Percentiles rank a stretch among this genome's conserved stretches.
These are phyloP conservation scores for Carcina quercana DNA, from an alignment of 2,888 invertebrate genomes.

Conservation along the genomic window DNA sequence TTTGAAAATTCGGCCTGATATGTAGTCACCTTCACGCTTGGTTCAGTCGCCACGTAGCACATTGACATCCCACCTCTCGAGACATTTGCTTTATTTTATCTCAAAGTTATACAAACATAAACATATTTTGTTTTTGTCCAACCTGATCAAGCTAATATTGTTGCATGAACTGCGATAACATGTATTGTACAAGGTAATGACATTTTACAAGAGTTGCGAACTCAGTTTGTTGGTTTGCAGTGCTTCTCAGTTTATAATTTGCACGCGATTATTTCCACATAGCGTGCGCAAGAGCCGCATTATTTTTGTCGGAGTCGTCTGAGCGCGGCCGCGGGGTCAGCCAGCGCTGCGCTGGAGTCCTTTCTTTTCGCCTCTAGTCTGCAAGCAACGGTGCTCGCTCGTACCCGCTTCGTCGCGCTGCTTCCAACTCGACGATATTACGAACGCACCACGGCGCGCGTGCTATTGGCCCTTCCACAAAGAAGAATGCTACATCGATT, in stretches of 20 bases:
- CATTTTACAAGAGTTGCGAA: no score
- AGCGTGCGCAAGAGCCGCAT: slow-evolving; percentile 15
- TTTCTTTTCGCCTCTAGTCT: slow-evolving; percentile 48
- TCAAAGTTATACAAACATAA: no score
- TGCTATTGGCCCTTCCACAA: slow-evolving; percentile 15
- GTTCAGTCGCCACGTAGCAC: slow-evolving; percentile 17
- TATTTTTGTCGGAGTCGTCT: slow-evolving; percentile 26
- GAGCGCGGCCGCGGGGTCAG: slow-evolving; percentile 30
- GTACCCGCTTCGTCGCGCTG: slow-evolving; percentile 33
- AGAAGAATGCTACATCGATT: slow-evolving; percentile 29
- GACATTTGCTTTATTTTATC: no score
- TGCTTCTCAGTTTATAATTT: no score
- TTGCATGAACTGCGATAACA: no score
- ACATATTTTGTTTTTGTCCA: no score
- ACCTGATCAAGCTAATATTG: no score
- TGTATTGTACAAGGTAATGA: no score
- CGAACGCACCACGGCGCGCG: slow-evolving; percentile 20
- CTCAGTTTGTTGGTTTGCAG: no score
- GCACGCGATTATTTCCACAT: no score
- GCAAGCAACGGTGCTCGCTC: slow-evolving; percentile 35
- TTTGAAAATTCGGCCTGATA: slow-evolving; percentile 15
- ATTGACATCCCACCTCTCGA: slow-evolving; percentile 17
- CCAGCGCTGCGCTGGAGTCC: slow-evolving; percentile 30
- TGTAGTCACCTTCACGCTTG: slow-evolving; percentile 19
- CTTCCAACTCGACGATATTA: slow-evolving; percentile 17